These are phyloP conservation scores for Cacatua alba DNA, from an alignment of 2,113 vertebrate genomes.

Conservation along the genomic window DNA sequence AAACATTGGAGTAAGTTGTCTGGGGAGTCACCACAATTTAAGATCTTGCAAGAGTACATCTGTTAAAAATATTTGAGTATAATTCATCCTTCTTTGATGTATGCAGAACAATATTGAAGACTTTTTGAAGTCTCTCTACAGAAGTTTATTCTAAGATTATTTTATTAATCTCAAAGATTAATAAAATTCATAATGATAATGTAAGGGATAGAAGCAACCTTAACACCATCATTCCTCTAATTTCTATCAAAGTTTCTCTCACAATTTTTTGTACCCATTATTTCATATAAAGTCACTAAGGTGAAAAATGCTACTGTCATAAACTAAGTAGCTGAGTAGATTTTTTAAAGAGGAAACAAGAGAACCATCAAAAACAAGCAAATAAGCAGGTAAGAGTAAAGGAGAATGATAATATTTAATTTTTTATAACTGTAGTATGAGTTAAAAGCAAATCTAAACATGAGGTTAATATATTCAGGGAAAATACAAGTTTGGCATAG, in stretches of 20 bases:
- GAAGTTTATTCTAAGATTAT: neutral
- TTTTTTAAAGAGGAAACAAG: neutral
- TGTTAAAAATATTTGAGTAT: neutral
- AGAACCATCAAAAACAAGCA: neutral
- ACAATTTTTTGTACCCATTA: neutral
- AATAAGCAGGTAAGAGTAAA: neutral
- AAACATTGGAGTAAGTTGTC: neutral
- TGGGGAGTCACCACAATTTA: neutral
- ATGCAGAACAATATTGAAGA: neutral
- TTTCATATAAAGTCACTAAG: neutral
- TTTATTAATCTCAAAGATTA: neutral
- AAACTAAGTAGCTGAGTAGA: neutral
- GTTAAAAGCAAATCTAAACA: neutral
- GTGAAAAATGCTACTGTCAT: neutral
- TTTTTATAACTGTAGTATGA: neutral
- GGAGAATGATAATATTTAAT: too few relatives aligned
- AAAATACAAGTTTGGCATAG: neutral
- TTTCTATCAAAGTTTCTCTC: neutral
- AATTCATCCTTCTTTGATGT: neutral
- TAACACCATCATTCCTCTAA: neutral
- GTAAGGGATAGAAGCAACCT: neutral
- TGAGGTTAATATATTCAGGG: neutral
- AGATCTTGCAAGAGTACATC: neutral
- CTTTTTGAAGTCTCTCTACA: neutral
- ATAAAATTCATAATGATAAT: neutral